Base-by-base conservation (phyloP, 2,888 invertebrate species). In the Lasioglossum zephyrum region DNA sequence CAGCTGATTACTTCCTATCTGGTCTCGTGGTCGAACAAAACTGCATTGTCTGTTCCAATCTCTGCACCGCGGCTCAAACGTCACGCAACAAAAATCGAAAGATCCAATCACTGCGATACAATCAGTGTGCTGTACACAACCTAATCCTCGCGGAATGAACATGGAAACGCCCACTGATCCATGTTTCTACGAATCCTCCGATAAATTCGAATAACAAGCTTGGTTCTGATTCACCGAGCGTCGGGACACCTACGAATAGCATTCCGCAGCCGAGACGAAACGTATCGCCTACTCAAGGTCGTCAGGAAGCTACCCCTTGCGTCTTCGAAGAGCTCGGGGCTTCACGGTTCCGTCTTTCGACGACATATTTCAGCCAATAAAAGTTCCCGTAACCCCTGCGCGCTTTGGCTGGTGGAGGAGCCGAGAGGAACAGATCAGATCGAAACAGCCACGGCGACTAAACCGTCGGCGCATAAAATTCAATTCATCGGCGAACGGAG, bases 381-480 rank as follows among this genome's bases (percentile, higher is more conserved):
- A 41, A n/a, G 70, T 66, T 66, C 39, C 31, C 39, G 39, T 36
- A 66, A 22, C 66, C 36, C 66, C 66, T 18, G 66, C 36, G 8
- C 39, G 36, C 6, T 18, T 8, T 39, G 8, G 16, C 39, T 36
- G 18, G 8, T 39, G 9, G 16, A 5, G 36, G n/a, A 70, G 41
- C 41, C 41, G 41, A 13, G 44, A 57, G n/a, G 70, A 44, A 36
- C 53, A 66, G 72, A 39, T 26, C 31, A 36, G 73, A 49, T 47
- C 69, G 57, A 22, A 66, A 49, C 76, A 84, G 88, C 73, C 77
- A 83, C 82, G 86, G 86, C 90, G 91, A 92, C 92, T 93, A 92
- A 91, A 92, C 80, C 86, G 84, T 82, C 84, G 81, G 87, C 87
- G 87, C 87, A 90, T 92, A 93, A 92, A 93, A 93, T 93, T 92